A percentile compares a stretch with the other conserved stretches of the same genome.
Conservation (phyloP, 1,140 invertebrate genomes). For the Camponotus vicinus region DNA sequence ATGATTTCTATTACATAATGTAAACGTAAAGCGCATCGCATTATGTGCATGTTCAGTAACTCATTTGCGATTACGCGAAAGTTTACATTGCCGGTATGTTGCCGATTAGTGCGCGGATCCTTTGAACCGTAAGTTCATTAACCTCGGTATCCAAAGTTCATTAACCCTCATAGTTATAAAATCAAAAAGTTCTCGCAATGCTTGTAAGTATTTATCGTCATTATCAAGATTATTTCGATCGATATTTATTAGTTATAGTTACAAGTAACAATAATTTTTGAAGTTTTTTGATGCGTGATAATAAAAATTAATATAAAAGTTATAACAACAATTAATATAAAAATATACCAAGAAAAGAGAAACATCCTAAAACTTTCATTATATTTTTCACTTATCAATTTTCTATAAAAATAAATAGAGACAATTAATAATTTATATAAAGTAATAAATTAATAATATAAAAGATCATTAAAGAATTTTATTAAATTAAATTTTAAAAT, state of each 20-base stretch:
- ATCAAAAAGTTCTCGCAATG: neutral
- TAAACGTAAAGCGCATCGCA: conserved; percentile 21
- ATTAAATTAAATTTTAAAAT: neutral
- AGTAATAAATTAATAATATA: neutral
- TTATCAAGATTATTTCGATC: neutral
- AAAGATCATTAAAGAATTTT: conserved; percentile 1
- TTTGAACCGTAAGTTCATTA: conserved; percentile 51
- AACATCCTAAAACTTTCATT: neutral
- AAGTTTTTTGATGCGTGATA: neutral
- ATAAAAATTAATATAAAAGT: neutral
- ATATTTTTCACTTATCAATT: neutral
- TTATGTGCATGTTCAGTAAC: conserved; percentile 28
- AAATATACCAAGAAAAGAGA: neutral
- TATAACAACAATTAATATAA: neutral
- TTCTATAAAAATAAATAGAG: neutral
- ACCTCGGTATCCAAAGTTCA: conserved; percentile 27
- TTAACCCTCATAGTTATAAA: conserved; percentile 24
- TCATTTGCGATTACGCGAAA: conserved; percentile 65
- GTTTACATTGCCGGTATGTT: conserved; percentile 50
- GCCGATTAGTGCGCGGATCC: conserved; percentile 8
- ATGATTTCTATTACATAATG: conserved; percentile 50
- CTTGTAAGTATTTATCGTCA: neutral
- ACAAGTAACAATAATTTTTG: neutral
- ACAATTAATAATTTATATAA: neutral
- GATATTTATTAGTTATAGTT: neutral